A percentile compares a stretch with the other conserved stretches of the same genome.
phyloP scores from a whole-genome alignment of 1,140 invertebrate species.

The Caenorhabditis tropicalis region DNA sequence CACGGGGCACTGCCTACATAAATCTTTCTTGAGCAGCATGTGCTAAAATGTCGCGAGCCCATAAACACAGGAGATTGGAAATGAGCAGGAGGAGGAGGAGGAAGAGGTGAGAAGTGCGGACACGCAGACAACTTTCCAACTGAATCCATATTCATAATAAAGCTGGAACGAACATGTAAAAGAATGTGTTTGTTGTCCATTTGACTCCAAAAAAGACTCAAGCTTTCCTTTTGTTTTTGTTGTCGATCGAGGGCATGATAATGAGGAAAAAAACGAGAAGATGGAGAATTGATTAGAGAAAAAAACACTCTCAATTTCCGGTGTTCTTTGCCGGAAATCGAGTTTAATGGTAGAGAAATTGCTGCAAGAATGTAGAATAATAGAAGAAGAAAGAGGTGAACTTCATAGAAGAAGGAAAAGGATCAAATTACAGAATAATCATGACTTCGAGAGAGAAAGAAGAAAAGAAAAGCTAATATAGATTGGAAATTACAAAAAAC shows the following conservation, averaged over 20 bases:
- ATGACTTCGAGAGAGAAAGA: neutral
- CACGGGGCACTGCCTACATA: slow-evolving; percentile 11
- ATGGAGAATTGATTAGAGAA: slow-evolving; percentile 10
- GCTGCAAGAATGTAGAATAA: neutral
- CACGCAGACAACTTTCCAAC: neutral
- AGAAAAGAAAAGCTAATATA: neutral
- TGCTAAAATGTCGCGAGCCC: slow-evolving; percentile 41
- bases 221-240: slow-evolving; percentile 9
- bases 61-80: slow-evolving; percentile 40
- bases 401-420: neutral
- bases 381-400: neutral
- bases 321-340: slow-evolving; percentile 32
- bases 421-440: slow-evolving; percentile 35
- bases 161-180: neutral
- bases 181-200: neutral
- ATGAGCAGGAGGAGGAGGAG: neutral
- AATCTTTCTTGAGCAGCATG: slow-evolving; percentile 44
- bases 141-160: neutral
- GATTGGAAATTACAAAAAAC: neutral
- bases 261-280: neutral
- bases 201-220: neutral
- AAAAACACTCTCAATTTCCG: slow-evolving; percentile 5
- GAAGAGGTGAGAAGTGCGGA: neutral
- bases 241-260: neutral
- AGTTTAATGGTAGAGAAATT: neutral